Evolutionary conservation across 2,888 invertebrate genomes (phyloP).

Genomic region (Gymnoscelis rufifasciata): DNA sequence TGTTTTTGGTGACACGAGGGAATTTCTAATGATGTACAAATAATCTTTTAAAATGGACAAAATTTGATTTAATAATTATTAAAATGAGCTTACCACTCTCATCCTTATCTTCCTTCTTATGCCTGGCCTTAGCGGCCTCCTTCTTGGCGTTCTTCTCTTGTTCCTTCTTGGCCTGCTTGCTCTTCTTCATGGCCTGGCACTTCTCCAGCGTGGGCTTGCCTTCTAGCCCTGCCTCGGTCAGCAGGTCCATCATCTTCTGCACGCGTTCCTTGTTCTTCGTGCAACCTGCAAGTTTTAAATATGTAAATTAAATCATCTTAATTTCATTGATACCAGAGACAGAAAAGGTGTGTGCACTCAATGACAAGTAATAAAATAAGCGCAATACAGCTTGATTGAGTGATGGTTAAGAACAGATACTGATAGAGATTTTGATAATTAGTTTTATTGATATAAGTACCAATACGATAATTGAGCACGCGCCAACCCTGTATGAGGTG

Average conservation of each 20-base stretch:
- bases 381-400: too few relatives aligned
- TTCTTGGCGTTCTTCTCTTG: conserved; percentile 65
- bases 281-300: conserved; percentile 53
- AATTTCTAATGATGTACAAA: too few relatives aligned
- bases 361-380: too few relatives aligned
- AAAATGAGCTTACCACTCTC: conserved; percentile 37
- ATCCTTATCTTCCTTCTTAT: conserved; percentile 38
- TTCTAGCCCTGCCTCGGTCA: conserved; percentile 65
- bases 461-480: too few relatives aligned
- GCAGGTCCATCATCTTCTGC: conserved; percentile 64
- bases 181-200: conserved; percentile 64
- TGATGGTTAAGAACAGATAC: too few relatives aligned
- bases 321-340: too few relatives aligned
- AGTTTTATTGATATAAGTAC: too few relatives aligned
- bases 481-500: too few relatives aligned
- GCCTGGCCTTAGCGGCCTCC: conserved; percentile 61
- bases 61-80: background rate
- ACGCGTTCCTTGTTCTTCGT: conserved; percentile 76
- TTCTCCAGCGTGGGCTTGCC: conserved; percentile 73
- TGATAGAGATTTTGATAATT: too few relatives aligned
- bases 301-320: too few relatives aligned
- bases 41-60: background rate
- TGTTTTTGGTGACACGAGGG: too few relatives aligned
- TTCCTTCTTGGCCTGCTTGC: conserved; percentile 64
- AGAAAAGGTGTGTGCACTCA: too few relatives aligned